phyloP scores from a whole-genome alignment of 2,888 invertebrate genomes.

The Epiblema foenella region DNA sequence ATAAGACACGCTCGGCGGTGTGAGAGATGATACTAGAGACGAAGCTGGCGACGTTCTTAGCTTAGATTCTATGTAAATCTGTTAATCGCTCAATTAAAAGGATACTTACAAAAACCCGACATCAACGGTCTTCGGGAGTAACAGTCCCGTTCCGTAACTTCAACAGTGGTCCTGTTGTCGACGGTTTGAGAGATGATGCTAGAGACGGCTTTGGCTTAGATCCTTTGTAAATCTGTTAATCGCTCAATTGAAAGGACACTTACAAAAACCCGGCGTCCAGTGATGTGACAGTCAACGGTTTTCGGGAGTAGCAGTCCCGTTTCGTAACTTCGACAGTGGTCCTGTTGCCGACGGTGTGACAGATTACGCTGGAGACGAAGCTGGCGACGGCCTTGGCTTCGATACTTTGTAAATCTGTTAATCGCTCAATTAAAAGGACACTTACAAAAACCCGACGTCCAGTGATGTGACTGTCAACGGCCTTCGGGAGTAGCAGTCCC shows the following conservation, averaged over 20 bases:
- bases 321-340: constrained; percentile 74
- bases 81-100: neutral
- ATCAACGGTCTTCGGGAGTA: constrained; percentile 72
- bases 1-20: no score
- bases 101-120: constrained; percentile 72
- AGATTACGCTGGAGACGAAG: constrained; percentile 76
- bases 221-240: neutral
- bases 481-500: constrained; percentile 78
- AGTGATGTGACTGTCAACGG: constrained; percentile 68
- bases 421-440: constrained; percentile 42
- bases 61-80: neutral
- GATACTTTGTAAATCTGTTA: neutral
- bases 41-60: no score
- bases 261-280: constrained; percentile 74
- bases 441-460: constrained; percentile 76
- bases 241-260: constrained; percentile 52
- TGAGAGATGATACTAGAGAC: constrained; percentile 44
- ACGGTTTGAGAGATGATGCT: constrained; percentile 58
- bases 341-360: constrained; percentile 74
- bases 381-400: neutral
- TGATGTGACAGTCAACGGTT: constrained; percentile 67
- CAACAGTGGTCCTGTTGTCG: constrained; percentile 74
- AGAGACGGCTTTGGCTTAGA: neutral
- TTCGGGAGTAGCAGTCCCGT: constrained; percentile 79
- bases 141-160: constrained; percentile 79